Evolutionary conservation across 2,888 invertebrate genomes (phyloP).

Genomic region (Hylaea fasciaria): DNA sequence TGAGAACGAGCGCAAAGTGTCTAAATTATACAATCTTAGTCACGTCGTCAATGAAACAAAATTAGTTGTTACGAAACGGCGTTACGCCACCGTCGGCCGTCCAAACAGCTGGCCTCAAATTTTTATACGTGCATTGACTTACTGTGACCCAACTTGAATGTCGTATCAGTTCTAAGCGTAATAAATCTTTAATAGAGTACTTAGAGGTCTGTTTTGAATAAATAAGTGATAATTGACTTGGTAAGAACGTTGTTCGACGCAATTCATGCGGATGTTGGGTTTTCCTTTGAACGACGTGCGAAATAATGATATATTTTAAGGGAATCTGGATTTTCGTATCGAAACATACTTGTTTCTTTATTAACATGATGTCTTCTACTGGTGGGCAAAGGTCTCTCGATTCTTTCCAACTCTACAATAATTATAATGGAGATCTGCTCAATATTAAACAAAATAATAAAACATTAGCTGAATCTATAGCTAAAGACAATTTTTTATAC

Average conservation of each 20-base stretch:
- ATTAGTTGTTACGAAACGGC: conserved; percentile 60
- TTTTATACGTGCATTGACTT: conserved; percentile 56
- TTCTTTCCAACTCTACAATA: too few relatives aligned
- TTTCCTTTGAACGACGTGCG: conserved; percentile 23
- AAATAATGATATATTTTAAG: conserved; percentile 6
- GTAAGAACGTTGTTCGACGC: conserved; percentile 16
- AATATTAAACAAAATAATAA: too few relatives aligned
- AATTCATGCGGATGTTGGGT: conserved; percentile 24
- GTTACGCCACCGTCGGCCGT: conserved; percentile 52
- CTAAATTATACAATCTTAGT: conserved; percentile 51
- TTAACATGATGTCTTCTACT: too few relatives aligned
- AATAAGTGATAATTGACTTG: conserved; percentile 32
- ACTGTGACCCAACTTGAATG: conserved; percentile 39
- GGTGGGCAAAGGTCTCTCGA: too few relatives aligned
- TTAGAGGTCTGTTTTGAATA: conserved; percentile 35
- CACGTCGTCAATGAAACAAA: conserved; percentile 59
- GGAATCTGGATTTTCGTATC: not conserved
- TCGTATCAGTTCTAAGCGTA: conserved; percentile 35
- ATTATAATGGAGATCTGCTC: too few relatives aligned
- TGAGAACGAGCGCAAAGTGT: conserved; percentile 2
- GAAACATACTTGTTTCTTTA: not conserved
- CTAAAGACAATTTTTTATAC: too few relatives aligned
- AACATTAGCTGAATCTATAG: too few relatives aligned
- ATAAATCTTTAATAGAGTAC: conserved; percentile 39
- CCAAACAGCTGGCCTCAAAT: conserved; percentile 56